Evolutionary conservation across 2,797 vertebrate genomes (phyloP), one percentile per base, ranked within the genome.

Genomic region (Helostoma temminkii): DNA sequence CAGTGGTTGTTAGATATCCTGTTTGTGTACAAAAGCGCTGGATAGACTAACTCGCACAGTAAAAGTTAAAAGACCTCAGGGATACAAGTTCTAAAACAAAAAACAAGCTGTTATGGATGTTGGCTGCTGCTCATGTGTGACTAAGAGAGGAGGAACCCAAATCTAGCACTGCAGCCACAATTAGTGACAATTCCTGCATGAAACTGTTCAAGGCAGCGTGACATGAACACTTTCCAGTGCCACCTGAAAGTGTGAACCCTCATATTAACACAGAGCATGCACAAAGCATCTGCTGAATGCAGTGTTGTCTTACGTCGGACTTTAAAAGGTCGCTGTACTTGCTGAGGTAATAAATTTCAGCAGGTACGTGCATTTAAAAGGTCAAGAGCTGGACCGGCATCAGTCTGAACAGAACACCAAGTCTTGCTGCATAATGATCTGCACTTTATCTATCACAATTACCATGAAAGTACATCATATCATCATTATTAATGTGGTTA

Each of bases 301-400:
- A 26, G 45, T 3, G 24, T 0, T 63, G 58, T 66, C 12, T 12
- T 54, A 45, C 16, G 14, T 43, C 37, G 52, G 63, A 41, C 60
- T 62, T 57, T 39, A 70, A 72, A 70, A 56, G 80, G 69, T 79
- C 75, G 63, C 18, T 16, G 62, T 34, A 65, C 58, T 43, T 18
- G 50, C 30, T 37, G 54, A 49, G 73, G 26, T 57, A 70, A 80
- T 46, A 60, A 18, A 53, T 54, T 62, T 65, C 61, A 67, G 41
- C 58, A 74, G 55, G 54, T 46, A 48, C 7, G 34, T 41, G 64
- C 22, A 70, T 47, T 54, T 41, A 54, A 78, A 78, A 73, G 65
- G 76, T 80, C 53, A 42, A n/a, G 37, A 67, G 46, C 47, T 41
- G 46, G 36, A 54, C 28, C 0, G 14, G 28, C 28, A 62, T 43